phyloP scores from a whole-genome alignment of 2,113 vertebrate species.

The Cranoglanis bouderius region DNA sequence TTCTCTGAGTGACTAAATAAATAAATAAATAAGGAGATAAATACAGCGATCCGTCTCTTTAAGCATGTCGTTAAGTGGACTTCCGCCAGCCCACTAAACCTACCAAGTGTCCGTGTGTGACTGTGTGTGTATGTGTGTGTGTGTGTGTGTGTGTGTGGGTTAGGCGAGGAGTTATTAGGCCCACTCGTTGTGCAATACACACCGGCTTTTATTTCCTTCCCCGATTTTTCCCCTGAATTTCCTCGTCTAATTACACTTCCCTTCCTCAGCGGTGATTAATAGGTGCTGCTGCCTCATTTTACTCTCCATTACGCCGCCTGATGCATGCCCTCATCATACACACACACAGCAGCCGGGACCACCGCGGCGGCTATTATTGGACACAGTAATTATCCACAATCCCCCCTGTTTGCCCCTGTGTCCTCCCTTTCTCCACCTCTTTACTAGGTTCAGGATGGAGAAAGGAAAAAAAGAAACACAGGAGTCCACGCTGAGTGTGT shows the following conservation, averaged over 20 bases:
- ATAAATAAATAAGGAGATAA: slow-evolving; percentile 44
- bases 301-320: slow-evolving; percentile 79
- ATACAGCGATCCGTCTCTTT: slow-evolving; percentile 43
- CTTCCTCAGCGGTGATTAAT: slow-evolving; percentile 80
- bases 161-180: slow-evolving; percentile 26
- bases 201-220: slow-evolving; percentile 59
- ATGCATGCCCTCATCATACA: slow-evolving; percentile 77
- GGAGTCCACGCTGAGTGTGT: slow-evolving; percentile 52
- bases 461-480: slow-evolving; percentile 67
- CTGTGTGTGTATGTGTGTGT: slow-evolving; percentile 9
- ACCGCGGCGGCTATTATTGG: slow-evolving; percentile 78
- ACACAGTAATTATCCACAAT: slow-evolving; percentile 73
- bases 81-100: slow-evolving; percentile 29
- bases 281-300: slow-evolving; percentile 79
- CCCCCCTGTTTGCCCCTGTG: slow-evolving; percentile 50
- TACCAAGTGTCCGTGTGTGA: not conserved
- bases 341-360: slow-evolving; percentile 74
- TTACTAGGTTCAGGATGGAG: slow-evolving; percentile 73
- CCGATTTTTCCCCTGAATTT: slow-evolving; percentile 70
- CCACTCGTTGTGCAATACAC: slow-evolving; percentile 58
- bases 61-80: slow-evolving; percentile 27
- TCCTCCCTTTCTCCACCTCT: slow-evolving; percentile 72
- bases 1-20: slow-evolving; percentile 32
- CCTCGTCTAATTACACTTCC: slow-evolving; percentile 78
- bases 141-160: slow-evolving; percentile 12